phyloP scores from a whole-genome alignment of 2,113 vertebrate species.

The Caretta caretta region DNA sequence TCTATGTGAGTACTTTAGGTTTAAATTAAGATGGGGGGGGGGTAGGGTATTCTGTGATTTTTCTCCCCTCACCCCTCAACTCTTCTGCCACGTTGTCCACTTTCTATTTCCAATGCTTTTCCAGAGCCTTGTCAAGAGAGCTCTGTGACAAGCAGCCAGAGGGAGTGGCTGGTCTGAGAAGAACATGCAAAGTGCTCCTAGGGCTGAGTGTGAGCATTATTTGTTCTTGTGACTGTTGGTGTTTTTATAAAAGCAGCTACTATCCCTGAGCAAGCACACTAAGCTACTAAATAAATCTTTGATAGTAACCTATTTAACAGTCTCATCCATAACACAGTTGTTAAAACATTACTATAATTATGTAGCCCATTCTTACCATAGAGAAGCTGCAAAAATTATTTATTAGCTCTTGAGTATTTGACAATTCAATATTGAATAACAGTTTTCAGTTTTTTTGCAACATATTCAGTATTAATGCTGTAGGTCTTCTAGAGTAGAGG shows the following conservation, averaged over 20 bases:
- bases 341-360: constrained; percentile 21
- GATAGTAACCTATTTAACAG: not conserved
- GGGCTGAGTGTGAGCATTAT: not conserved
- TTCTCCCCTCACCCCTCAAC: too few relatives aligned
- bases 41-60: not conserved
- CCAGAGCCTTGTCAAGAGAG: not conserved
- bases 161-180: not conserved
- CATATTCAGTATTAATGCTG: not conserved
- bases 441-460: not conserved
- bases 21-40: not conserved
- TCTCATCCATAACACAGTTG: not conserved
- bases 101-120: not conserved
- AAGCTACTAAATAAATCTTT: not conserved
- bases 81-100: not conserved
- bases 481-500: not conserved
- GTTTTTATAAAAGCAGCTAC: not conserved
- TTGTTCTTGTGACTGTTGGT: not conserved
- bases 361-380: not conserved
- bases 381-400: not conserved
- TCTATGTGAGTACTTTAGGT: not conserved
- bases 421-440: not conserved
- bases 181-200: not conserved
- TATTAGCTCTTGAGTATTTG: constrained; percentile 5
- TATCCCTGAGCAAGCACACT: not conserved
- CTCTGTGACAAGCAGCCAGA: not conserved